These are phyloP conservation scores for Pseudochromis fuscus DNA, from an alignment of 2,797 vertebrate species.

Conservation along the genomic window DNA sequence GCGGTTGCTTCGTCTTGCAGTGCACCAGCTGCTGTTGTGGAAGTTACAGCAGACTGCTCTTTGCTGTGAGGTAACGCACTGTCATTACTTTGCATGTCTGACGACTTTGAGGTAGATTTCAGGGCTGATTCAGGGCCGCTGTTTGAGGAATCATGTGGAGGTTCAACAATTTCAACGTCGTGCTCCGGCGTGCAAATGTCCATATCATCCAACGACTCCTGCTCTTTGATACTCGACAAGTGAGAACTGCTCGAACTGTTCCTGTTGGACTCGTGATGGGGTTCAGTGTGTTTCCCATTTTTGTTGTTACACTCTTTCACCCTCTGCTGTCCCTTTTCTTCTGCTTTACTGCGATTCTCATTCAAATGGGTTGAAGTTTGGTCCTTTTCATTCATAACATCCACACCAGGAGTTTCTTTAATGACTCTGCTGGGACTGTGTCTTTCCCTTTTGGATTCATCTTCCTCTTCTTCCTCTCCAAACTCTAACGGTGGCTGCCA, in stretches of 20 bases:
- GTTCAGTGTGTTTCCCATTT: constrained; percentile 64
- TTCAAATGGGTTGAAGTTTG: constrained; percentile 58
- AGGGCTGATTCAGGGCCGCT: constrained; percentile 32
- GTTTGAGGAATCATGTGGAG: constrained; percentile 48
- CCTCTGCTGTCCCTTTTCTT: constrained; percentile 56
- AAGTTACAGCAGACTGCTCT: constrained; percentile 40
- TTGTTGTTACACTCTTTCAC: constrained; percentile 45
- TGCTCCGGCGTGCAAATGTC: constrained; percentile 92
- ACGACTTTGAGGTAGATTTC: constrained; percentile 58
- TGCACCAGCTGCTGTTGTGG: constrained; percentile 32
- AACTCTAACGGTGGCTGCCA: constrained; percentile 99
- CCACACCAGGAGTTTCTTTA: constrained; percentile 50
- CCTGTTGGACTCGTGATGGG: constrained; percentile 58
- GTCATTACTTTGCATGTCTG: constrained; percentile 47
- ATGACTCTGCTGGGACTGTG: constrained; percentile 60
- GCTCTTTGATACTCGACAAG: constrained; percentile 62
- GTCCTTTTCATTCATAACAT: constrained; percentile 60
- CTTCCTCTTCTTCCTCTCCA: constrained; percentile 94
- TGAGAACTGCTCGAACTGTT: constrained; percentile 43
- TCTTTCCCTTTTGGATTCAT: constrained; percentile 78
- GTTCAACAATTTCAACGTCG: constrained; percentile 74
- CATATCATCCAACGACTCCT: constrained; percentile 88
- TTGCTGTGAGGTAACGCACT: constrained; percentile 45
- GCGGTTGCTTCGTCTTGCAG: constrained; percentile 68
- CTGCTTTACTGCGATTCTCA: constrained; percentile 58